Evolutionary conservation across 2,797 vertebrate species (phyloP).

Genomic region (Lutjanus argentimaculatus): DNA sequence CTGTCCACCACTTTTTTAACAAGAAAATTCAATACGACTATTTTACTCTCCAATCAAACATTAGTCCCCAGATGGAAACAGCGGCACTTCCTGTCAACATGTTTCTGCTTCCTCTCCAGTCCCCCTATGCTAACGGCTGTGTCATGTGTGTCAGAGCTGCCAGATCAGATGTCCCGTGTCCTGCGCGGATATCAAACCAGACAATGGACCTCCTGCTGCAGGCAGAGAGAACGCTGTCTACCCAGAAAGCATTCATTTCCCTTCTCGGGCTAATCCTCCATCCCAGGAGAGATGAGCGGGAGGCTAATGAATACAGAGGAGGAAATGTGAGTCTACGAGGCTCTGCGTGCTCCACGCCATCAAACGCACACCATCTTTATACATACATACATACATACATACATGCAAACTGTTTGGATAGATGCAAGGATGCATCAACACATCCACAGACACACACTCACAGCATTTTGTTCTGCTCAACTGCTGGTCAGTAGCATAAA

Average conservation of each 20-base stretch:
- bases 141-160: constrained; percentile 68
- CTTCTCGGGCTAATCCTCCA: constrained; percentile 76
- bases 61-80: constrained; percentile 33
- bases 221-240: constrained; percentile 59
- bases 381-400: constrained; percentile 20
- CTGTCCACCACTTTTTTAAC: constrained; percentile 26
- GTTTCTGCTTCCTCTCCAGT: constrained; percentile 57
- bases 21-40: constrained; percentile 38
- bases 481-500: constrained; percentile 30
- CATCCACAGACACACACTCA: constrained; percentile 4
- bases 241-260: constrained; percentile 79
- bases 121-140: constrained; percentile 46
- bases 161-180: constrained; percentile 77
- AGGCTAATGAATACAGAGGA: constrained; percentile 80
- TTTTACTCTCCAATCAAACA: constrained; percentile 34
- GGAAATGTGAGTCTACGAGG: constrained; percentile 74
- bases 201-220: constrained; percentile 81
- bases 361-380: constrained; percentile 24
- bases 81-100: constrained; percentile 64
- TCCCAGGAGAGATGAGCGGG: constrained; percentile 76
- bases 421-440: constrained; percentile 17
- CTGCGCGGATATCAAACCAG: constrained; percentile 69
- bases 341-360: constrained; percentile 32
- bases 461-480: constrained; percentile 16
- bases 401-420: constrained; percentile 18